A percentile compares a stretch with the other conserved stretches of the same genome.
Evolutionary conservation across 2,888 invertebrate species (phyloP).

Genomic region (Drosophila setosimentum): DNA sequence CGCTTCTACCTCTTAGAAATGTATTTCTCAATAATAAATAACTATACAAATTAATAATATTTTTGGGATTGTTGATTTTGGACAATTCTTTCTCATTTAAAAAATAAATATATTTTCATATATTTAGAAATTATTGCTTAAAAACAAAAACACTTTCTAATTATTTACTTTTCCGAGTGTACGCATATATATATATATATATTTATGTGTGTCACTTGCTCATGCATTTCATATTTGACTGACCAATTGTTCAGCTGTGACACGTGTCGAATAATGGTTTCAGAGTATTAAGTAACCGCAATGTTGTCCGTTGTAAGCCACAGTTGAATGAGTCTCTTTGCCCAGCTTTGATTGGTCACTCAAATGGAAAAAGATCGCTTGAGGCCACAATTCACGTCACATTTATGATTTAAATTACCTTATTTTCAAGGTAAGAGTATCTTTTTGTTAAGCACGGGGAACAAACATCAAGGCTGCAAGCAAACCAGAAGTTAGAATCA

Average conservation of each 20-base stretch:
- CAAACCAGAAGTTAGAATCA: background rate
- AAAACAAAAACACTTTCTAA: background rate
- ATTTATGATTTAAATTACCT: constrained; percentile 7
- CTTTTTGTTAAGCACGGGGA: background rate
- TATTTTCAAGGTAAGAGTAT: constrained; percentile 2
- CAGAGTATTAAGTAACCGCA: constrained; percentile 43
- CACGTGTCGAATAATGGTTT: constrained; percentile 49
- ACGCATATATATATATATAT: background rate
- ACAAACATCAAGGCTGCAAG: background rate
- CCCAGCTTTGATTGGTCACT: constrained; percentile 20
- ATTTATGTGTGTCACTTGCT: background rate
- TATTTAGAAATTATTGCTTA: background rate
- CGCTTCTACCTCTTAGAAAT: too few species aligned
- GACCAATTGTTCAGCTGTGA: constrained; percentile 22
- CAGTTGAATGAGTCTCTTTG: constrained; percentile 22
- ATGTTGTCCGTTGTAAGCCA: constrained; percentile 19
- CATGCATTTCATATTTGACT: constrained; percentile 8
- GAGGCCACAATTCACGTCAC: constrained; percentile 10
- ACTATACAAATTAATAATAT: background rate
- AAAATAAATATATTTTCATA: background rate
- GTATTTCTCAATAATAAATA: background rate
- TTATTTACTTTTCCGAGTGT: background rate
- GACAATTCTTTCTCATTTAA: background rate
- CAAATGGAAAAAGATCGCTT: constrained; percentile 26
- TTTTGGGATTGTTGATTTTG: background rate